Evolutionary conservation across 2,888 invertebrate genomes (phyloP).

Genomic region (Dyspetes luteomarginatus): DNA sequence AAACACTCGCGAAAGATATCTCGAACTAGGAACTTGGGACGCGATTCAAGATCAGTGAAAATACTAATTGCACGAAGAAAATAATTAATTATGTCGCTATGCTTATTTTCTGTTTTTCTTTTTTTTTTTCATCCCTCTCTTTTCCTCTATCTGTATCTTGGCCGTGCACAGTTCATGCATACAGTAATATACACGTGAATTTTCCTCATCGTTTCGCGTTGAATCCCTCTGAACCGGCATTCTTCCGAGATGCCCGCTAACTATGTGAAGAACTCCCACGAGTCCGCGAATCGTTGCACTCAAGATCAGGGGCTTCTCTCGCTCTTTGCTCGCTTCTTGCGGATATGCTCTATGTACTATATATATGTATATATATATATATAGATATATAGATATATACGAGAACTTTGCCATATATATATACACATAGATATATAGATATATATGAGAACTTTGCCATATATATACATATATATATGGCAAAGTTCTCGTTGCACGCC

Average conservation of each 20-base stretch:
- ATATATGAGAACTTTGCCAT: too few species aligned
- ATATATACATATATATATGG: conserved; percentile 15
- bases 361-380: conserved; percentile 35
- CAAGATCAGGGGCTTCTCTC: conserved; percentile 66
- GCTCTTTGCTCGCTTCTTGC: conserved; percentile 46
- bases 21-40: conserved; percentile 70
- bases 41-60: conserved; percentile 77
- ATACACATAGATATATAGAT: too few species aligned
- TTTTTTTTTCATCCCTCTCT: conserved; percentile 8
- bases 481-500: conserved; percentile 39
- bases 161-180: neutral
- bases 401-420: too few species aligned
- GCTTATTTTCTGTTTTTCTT: conserved; percentile 44
- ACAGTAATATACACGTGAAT: neutral
- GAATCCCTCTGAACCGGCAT: conserved; percentile 69
- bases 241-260: conserved; percentile 72
- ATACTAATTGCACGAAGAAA: conserved; percentile 75
- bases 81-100: conserved; percentile 68
- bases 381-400: neutral
- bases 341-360: too few species aligned
- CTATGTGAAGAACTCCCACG: conserved; percentile 79
- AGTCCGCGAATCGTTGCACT: conserved; percentile 68
- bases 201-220: conserved; percentile 5
- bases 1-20: conserved; percentile 37
- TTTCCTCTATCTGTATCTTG: neutral